These are phyloP conservation scores for Allygus modestus DNA, from an alignment of 2,888 invertebrate species.

Conservation along the genomic window DNA sequence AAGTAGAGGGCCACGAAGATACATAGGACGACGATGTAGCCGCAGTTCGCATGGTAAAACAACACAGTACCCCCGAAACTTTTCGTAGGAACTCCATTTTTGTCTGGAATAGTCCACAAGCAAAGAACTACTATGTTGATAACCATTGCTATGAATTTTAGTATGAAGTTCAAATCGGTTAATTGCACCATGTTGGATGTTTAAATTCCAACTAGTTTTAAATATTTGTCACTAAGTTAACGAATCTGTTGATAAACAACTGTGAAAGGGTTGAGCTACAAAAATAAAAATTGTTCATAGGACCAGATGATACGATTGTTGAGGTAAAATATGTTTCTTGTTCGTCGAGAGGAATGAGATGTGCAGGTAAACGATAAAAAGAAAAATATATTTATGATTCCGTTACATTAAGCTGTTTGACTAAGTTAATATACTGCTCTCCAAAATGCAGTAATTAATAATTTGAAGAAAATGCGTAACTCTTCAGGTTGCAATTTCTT, in stretches of 20 bases:
- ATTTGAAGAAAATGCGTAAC: no score
- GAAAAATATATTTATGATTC: no score
- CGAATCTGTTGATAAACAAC: no score
- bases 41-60: slow-evolving; percentile 20
- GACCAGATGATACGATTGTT: slow-evolving; percentile 5
- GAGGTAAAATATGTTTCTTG: not conserved
- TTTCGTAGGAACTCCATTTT: not conserved
- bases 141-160: not conserved
- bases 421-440: no score
- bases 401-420: no score
- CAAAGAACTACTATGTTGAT: not conserved
- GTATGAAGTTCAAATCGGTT: not conserved
- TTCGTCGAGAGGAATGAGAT: no score
- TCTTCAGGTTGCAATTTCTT: no score
- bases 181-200: not conserved
- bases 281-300: not conserved
- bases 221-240: no score
- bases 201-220: not conserved
- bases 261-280: not conserved
- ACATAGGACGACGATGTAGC: slow-evolving; percentile 21
- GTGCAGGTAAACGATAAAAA: no score
- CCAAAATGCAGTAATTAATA: no score
- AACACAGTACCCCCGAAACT: not conserved
- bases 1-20: slow-evolving; percentile 5
- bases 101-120: slow-evolving; percentile 13